Conservation (phyloP, 1,140 invertebrate species). For the Bombus haemorrhoidalis region DNA sequence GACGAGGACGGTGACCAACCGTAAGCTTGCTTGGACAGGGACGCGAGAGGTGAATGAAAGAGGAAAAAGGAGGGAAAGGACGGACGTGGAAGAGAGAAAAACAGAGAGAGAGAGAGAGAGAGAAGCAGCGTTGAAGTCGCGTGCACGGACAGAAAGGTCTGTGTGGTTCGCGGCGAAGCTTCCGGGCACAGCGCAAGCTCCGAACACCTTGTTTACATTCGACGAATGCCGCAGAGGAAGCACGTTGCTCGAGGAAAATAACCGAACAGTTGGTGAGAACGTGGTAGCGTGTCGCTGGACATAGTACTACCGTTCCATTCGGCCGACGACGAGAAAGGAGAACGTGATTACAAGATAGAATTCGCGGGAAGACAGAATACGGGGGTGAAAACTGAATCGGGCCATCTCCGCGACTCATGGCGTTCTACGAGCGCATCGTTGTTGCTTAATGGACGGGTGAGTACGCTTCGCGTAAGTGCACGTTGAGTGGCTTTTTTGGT, state of each 20-base stretch:
- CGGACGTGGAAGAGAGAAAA: background rate
- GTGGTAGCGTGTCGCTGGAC: background rate
- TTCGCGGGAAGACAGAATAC: background rate
- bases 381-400: background rate
- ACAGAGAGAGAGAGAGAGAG: constrained; percentile 2
- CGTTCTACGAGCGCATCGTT: constrained; percentile 28
- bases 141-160: constrained; percentile 52
- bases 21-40: constrained; percentile 2
- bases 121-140: constrained; percentile 26
- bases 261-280: background rate
- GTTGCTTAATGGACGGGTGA: constrained; percentile 64
- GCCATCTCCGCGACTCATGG: constrained; percentile 21
- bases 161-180: constrained; percentile 51
- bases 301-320: background rate
- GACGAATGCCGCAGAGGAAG: constrained; percentile 48
- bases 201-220: constrained; percentile 65
- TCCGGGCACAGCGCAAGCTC: constrained; percentile 65
- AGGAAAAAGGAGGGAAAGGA: background rate
- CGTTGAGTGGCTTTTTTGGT: constrained; percentile 22
- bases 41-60: background rate
- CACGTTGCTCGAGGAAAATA: constrained; percentile 55
- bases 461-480: constrained; percentile 42
- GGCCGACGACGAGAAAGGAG: background rate
- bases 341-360: background rate
- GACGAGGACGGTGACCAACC: constrained; percentile 11